Evolutionary conservation across 2,888 invertebrate species (phyloP).

Genomic region (Protophormia terraenovae): DNA sequence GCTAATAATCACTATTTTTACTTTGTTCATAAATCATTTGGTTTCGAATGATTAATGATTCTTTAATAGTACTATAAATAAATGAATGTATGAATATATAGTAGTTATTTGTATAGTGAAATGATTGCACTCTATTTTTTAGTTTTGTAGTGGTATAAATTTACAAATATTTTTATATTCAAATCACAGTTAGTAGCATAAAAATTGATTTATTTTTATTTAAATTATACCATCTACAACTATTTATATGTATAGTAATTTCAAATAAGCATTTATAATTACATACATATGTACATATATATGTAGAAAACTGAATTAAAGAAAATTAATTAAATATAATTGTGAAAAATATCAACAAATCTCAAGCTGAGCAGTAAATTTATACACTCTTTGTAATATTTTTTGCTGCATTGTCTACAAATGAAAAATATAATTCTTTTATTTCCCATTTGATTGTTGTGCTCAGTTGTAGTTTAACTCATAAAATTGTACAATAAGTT

Average conservation of each 20-base stretch:
- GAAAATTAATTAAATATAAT: slow-evolving; percentile 25
- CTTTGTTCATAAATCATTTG: slow-evolving; percentile 59
- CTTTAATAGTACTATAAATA: slow-evolving; percentile 38
- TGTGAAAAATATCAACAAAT: slow-evolving; percentile 32
- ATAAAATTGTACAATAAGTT: not conserved
- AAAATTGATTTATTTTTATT: not conserved
- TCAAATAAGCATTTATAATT: not conserved
- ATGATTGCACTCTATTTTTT: too few species aligned
- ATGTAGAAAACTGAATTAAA: not conserved
- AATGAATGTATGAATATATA: too few species aligned
- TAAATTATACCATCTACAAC: too few species aligned
- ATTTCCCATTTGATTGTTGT: not conserved
- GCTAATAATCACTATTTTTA: slow-evolving; percentile 54
- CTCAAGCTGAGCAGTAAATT: slow-evolving; percentile 47
- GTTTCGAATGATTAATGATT: slow-evolving; percentile 61
- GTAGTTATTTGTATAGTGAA: too few species aligned
- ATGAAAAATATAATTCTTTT: not conserved
- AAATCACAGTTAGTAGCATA: not conserved
- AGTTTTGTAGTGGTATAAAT: not conserved
- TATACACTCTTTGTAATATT: not conserved
- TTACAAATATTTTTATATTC: not conserved
- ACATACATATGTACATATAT: not conserved
- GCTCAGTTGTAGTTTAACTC: too few species aligned
- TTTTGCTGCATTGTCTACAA: not conserved
- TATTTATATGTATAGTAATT: not conserved